Base-by-base conservation (phyloP, 1,140 invertebrate species). In the Caenorhabditis inopinata region DNA sequence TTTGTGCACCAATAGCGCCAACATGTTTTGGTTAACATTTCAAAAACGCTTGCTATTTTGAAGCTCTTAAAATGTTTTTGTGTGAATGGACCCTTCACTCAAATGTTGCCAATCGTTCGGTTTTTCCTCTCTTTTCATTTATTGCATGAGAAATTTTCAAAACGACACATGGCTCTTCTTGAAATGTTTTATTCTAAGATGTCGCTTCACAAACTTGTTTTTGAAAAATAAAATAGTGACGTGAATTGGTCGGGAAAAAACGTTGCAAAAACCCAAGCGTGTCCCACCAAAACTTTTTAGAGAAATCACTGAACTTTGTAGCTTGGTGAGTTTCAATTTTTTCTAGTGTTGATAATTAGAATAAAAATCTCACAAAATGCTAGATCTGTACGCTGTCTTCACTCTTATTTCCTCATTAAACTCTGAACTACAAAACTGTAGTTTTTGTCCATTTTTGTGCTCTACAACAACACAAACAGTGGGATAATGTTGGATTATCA, bases 51-150 rank as follows among this genome's bases (percentile, higher is more conserved):
- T 32, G n/a, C 58, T 38, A 68, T 68, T 68, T 68, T 38, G 58
- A 38, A 27, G 58, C 58, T 38, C 58, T 68, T 12, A 29, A 68
- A 42, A 68, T 68, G 58, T 68, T 68, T 68, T 68, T 68, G 58
- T 32, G 11, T 1, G 18, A 27, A n/a, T 38, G 32, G 29, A 68
- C 58, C 58, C 58, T 68, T 68, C 58, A 68, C 58, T 68, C 58
- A 68, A 68, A 68, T 38, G 32, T 38, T 38, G 58, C 32, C 18
- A 68, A 38, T 38, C 23, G 32, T 68, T 68, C 58, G 48, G 48
- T 51, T 51, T n/a, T 51, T 51, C 21, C 48, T 68, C 32, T 35
- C 32, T 5, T 18, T 12, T 5, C 38, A 42, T 42, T 42, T 14
- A 5, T 14, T 7, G 38, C 25, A 42, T 27, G n/a, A 16, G 32